phyloP scores from a whole-genome alignment of 2,113 vertebrate species.

The Microcebus griseorufus region DNA sequence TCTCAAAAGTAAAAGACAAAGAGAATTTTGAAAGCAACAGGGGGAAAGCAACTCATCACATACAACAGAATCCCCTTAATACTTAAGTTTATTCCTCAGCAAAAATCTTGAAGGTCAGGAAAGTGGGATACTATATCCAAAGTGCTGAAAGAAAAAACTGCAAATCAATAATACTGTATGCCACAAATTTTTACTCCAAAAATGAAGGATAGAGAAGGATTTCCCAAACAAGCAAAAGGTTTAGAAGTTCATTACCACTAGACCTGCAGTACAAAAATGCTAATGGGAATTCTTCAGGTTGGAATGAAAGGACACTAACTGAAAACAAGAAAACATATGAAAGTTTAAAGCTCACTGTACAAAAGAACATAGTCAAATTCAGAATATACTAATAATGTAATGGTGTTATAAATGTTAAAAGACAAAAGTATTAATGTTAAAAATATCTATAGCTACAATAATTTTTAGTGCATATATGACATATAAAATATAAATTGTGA shows the following conservation, averaged over 20 bases:
- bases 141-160: neutral
- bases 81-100: neutral
- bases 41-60: neutral
- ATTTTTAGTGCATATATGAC: neutral
- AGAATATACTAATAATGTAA: neutral
- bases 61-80: neutral
- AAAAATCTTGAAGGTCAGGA: neutral
- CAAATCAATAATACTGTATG: neutral
- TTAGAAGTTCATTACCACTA: neutral
- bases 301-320: neutral
- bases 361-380: neutral
- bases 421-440: neutral
- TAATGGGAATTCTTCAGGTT: neutral
- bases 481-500: neutral
- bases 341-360: neutral
- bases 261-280: neutral
- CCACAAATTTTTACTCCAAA: neutral
- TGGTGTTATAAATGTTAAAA: neutral
- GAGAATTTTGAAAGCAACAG: neutral
- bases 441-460: neutral
- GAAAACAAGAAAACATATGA: neutral
- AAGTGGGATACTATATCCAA: neutral
- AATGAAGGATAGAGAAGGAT: neutral
- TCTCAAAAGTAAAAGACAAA: neutral
- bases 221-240: neutral